Evolutionary conservation across 2,113 vertebrate genomes (phyloP), one percentile per base, ranked within the genome.

Genomic region (Progne subis): DNA sequence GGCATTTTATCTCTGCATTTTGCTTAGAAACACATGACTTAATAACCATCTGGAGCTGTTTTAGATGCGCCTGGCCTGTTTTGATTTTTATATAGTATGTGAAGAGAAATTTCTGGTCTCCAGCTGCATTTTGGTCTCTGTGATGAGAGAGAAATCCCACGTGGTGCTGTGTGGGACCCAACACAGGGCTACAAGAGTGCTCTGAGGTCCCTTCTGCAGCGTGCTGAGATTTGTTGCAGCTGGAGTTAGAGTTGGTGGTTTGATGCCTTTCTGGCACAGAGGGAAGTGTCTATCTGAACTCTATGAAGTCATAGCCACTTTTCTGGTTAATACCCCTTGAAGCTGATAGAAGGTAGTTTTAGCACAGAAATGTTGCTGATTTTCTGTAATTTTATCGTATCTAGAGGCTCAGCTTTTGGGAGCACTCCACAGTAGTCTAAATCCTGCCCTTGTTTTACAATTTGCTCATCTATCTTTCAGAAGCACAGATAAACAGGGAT

Each of bases 131-230:
- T 63, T 55, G 18, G n/a, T 46, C 23, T 57, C 63, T 24, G 24
- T 7, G 34, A 43, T 41, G 31, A 47, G 43, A 41, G 26, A 28
- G 31, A 44, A 34, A 3, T 1, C 23, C 20, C 26, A 5, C 0
- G 4, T 39, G 14, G 9, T 29, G 43, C n/a, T 60, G 11, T 21
- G 61, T 13, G 8, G 15, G 20, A 53, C 11, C 43, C 12, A 17
- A 3, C 9, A 7, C 39, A 44, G 11, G 21, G 14, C 12, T 44
- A 16, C 21, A 3, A 1, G 2, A 5, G 18, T 2, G 1, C 16
- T 15, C 44, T 37, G 31, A 17, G 6, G 2, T 75, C 24, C 32
- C 11, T 72, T n/a, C 49, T 77, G 64, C 72, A 29, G 3, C 0
- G 0, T 44, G 50, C 55, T 57, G 59, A 18, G 37, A 3, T 91